Evolutionary conservation across 2,113 vertebrate species (phyloP).

Genomic region (Larimichthys crocea): DNA sequence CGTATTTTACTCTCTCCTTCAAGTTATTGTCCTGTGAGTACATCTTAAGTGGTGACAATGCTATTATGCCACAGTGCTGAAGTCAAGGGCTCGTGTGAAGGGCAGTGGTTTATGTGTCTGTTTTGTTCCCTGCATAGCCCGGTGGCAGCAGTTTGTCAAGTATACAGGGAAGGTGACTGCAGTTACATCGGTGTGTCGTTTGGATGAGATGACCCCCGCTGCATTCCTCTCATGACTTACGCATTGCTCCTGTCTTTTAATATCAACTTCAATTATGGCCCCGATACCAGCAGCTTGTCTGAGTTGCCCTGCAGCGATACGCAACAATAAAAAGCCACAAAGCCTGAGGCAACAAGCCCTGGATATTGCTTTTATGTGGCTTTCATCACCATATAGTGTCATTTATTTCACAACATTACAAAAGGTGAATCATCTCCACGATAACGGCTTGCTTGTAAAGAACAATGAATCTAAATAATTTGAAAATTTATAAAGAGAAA

Average conservation of each 20-base stretch:
- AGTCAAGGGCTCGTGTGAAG: constrained; percentile 79
- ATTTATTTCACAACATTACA: constrained; percentile 22
- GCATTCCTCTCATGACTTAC: constrained; percentile 76
- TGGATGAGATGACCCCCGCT: constrained; percentile 71
- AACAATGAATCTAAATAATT: not conserved
- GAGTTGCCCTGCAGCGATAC: constrained; percentile 15
- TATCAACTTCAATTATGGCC: constrained; percentile 74
- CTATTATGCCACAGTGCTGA: constrained; percentile 33
- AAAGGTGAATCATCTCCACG: constrained; percentile 18
- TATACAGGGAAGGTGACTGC: constrained; percentile 76
- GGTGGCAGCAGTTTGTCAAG: constrained; percentile 86
- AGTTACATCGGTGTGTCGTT: constrained; percentile 79
- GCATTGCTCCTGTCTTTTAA: constrained; percentile 74
- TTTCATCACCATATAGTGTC: constrained; percentile 25
- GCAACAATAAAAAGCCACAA: constrained; percentile 51
- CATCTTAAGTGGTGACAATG: constrained; percentile 48
- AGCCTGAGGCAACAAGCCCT: constrained; percentile 37
- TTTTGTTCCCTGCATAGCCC: constrained; percentile 72
- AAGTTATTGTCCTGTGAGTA: constrained; percentile 17
- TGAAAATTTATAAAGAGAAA: not conserved
- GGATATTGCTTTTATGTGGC: constrained; percentile 40
- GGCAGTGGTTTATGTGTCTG: constrained; percentile 63
- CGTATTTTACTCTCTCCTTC: constrained; percentile 37
- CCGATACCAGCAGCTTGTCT: constrained; percentile 31
- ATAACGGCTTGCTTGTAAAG: constrained; percentile 8